phyloP scores from a whole-genome alignment of 2,888 invertebrate genomes.

The Boloria selene region DNA sequence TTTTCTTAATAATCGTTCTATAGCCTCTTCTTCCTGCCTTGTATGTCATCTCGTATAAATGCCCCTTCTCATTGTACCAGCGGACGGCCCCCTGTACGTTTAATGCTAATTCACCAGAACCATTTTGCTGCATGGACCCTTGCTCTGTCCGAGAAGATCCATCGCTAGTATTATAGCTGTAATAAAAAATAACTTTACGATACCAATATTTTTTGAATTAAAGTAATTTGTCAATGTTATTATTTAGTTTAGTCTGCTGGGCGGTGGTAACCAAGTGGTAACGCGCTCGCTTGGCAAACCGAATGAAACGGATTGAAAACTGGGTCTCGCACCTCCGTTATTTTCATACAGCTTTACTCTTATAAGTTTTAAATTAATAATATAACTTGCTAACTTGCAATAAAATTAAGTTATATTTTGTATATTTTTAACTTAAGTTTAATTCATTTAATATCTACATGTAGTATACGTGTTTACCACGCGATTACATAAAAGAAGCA shows the following conservation, averaged over 20 bases:
- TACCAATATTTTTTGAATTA: background rate
- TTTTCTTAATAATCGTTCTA: slow-evolving; percentile 71
- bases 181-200: slow-evolving; percentile 39
- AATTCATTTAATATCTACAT: too few relatives aligned
- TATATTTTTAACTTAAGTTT: too few relatives aligned
- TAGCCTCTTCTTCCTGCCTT: slow-evolving; percentile 78
- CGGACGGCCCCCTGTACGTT: slow-evolving; percentile 72
- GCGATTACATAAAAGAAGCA: background rate
- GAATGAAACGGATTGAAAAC: too few relatives aligned
- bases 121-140: slow-evolving; percentile 63
- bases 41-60: slow-evolving; percentile 76
- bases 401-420: too few relatives aligned
- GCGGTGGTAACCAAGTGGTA: too few relatives aligned
- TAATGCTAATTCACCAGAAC: slow-evolving; percentile 65
- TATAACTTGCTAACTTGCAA: too few relatives aligned
- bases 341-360: too few relatives aligned
- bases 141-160: slow-evolving; percentile 80
- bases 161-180: slow-evolving; percentile 77
- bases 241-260: too few relatives aligned
- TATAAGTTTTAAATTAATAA: too few relatives aligned
- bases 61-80: slow-evolving; percentile 75
- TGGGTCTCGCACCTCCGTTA: too few relatives aligned
- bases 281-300: too few relatives aligned
- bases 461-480: background rate
- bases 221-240: background rate